phyloP scores from a whole-genome alignment of 2,113 vertebrate genomes.

The Oreochromis tanganicae region DNA sequence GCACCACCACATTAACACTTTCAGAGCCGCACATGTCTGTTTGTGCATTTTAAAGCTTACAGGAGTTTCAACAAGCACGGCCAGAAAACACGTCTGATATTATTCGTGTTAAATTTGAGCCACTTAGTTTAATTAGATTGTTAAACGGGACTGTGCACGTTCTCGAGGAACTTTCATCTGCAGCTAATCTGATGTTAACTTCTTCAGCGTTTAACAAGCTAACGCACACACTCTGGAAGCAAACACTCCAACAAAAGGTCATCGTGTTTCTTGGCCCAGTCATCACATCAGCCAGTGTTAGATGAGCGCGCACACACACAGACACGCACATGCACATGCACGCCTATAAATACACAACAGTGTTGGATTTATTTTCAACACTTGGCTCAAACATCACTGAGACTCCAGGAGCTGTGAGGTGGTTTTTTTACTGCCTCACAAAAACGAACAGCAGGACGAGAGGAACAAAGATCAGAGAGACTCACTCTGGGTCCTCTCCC shows the following conservation, averaged over 20 bases:
- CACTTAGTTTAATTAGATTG: fast-evolving
- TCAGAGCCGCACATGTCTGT: not conserved
- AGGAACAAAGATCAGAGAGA: not conserved
- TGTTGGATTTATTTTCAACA: not conserved
- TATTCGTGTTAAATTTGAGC: not conserved
- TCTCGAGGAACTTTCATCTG: not conserved
- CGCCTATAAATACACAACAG: not conserved
- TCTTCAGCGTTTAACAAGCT: not conserved
- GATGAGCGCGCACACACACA: fast-evolving
- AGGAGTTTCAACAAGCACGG: not conserved
- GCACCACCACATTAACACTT: not conserved
- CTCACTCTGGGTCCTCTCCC: not conserved
- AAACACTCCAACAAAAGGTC: not conserved
- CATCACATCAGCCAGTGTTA: not conserved
- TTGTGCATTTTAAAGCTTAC: not conserved
- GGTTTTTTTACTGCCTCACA: fast-evolving
- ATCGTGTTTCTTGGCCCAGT: not conserved
- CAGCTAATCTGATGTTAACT: not conserved
- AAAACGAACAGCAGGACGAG: too few relatives aligned
- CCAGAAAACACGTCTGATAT: not conserved
- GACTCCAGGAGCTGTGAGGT: not conserved
- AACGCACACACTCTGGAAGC: fast-evolving
- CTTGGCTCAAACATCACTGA: not conserved
- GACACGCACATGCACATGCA: too few relatives aligned
- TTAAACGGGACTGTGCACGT: not conserved